Evolutionary conservation across 1,140 invertebrate species (phyloP).

Genomic region (Ridgeia piscesae): DNA sequence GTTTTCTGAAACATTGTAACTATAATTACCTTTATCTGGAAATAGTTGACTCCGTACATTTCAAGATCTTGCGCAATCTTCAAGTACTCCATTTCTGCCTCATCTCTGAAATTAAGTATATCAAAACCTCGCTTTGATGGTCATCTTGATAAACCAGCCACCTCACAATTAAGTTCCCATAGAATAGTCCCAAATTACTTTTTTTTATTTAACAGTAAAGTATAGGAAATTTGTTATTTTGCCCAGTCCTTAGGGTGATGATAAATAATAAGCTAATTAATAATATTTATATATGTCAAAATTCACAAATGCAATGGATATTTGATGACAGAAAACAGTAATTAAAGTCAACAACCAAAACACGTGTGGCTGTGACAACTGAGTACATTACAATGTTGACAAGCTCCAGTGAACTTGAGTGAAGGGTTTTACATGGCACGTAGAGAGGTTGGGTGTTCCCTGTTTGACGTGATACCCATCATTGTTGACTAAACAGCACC

Average conservation of each 20-base stretch:
- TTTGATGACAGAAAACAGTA: background rate
- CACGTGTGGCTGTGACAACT: background rate
- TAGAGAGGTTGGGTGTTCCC: background rate
- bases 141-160: background rate
- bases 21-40: constrained; percentile 62
- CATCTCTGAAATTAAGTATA: constrained; percentile 70
- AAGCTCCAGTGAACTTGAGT: background rate
- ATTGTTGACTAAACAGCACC: background rate
- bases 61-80: constrained; percentile 98
- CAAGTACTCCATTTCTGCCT: constrained; percentile 99
- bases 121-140: background rate
- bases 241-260: too few species aligned
- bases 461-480: background rate
- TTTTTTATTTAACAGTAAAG: background rate
- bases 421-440: background rate
- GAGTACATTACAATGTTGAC: background rate
- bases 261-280: too few species aligned
- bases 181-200: too few species aligned
- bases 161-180: too few species aligned
- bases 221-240: too few species aligned
- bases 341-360: background rate
- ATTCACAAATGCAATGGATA: background rate
- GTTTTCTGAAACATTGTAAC: background rate
- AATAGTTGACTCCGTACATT: constrained; percentile 98
- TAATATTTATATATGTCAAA: background rate